Evolutionary conservation across 2,888 invertebrate species (phyloP).

Genomic region (Linhomoeus sp.): DNA sequence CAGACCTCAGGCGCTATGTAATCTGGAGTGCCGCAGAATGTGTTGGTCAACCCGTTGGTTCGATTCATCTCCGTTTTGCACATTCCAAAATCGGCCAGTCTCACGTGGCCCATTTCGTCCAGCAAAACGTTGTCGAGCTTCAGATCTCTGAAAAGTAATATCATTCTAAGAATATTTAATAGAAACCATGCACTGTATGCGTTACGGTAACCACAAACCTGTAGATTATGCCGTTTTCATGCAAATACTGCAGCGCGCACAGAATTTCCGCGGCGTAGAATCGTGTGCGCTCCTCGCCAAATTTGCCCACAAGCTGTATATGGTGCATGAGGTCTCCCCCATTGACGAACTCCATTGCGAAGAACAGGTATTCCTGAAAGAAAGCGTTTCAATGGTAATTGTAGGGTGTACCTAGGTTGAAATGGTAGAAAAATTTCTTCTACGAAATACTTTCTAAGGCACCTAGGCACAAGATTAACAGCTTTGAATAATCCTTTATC

Average conservation of each 20-base stretch:
- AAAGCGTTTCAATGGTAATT: too few species aligned
- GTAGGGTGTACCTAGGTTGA: too few species aligned
- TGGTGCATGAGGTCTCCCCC: slow-evolving; percentile 99
- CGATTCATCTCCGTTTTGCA: slow-evolving; percentile 89
- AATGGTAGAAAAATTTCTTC: too few species aligned
- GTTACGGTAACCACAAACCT: slow-evolving; percentile 40
- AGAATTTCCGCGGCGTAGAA: slow-evolving; percentile 96
- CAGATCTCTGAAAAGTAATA: slow-evolving; percentile 50
- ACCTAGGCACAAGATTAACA: too few species aligned
- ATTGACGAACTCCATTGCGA: slow-evolving; percentile 98
- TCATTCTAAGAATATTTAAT: too few species aligned
- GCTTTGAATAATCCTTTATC: too few species aligned
- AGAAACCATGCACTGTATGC: too few species aligned
- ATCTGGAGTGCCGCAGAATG: slow-evolving; percentile 87
- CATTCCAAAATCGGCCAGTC: slow-evolving; percentile 98
- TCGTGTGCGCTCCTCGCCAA: slow-evolving; percentile 64
- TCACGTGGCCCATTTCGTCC: slow-evolving; percentile 88
- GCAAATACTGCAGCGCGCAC: slow-evolving; percentile 82
- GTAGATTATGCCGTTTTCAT: slow-evolving; percentile 88
- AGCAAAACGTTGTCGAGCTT: slow-evolving; percentile 76
- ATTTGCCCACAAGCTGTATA: slow-evolving; percentile 73
- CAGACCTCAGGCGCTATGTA: slow-evolving; percentile 94
- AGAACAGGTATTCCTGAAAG: slow-evolving; percentile 74
- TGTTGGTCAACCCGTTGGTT: slow-evolving; percentile 56
- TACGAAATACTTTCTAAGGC: too few species aligned